Evolutionary conservation across 2,113 vertebrate species (phyloP), one percentile per base, ranked within the genome.

Genomic region (Parus major): DNA sequence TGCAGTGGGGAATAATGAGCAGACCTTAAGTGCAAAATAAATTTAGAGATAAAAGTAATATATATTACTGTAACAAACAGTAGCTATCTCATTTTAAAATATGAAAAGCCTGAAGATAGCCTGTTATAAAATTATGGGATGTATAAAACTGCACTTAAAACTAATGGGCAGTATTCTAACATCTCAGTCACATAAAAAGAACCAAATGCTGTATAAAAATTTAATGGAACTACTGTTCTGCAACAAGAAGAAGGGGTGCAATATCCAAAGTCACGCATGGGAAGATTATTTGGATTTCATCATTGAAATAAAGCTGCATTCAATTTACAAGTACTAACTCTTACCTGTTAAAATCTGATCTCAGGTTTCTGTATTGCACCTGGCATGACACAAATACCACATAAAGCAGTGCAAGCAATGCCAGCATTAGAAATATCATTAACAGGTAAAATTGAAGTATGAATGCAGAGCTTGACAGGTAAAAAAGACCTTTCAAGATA

Each of bases 361-460:
- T 96, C 86, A 91, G 80, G 79, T 97, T 96, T 96, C 90, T 96
- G 90, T 88, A 95, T 90, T 96, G 82, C 94, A 92, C 90, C 91
- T 97, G 96, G 61, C 96, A 93, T 93, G 92, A 97, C 96, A 97
- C 60, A 96, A 96, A 94, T 95, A 97, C 96, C 84, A 95, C 24
- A 17, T 52, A 70, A 95, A 96, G 83, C 84, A 96, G 82, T 31
- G 75, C 92, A 97, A 95, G 94, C 95, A 97, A 85, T 92, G 96
- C 88, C 92, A 95, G 91, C 31, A 64, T 75, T 65, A 91, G 55
- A 92, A 96, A 73, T 91, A 72, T 78, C 95, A 90, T 91, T 92
- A 65, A 94, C 90, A 95, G 89, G 86, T 50, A 91, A 96, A 92
- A 95, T 44, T 92, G n/a, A 96, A 96, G 24, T 35, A 93, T 53